Evolutionary conservation across 2,797 vertebrate genomes (phyloP).

Genomic region (Loriculus beryllinus): DNA sequence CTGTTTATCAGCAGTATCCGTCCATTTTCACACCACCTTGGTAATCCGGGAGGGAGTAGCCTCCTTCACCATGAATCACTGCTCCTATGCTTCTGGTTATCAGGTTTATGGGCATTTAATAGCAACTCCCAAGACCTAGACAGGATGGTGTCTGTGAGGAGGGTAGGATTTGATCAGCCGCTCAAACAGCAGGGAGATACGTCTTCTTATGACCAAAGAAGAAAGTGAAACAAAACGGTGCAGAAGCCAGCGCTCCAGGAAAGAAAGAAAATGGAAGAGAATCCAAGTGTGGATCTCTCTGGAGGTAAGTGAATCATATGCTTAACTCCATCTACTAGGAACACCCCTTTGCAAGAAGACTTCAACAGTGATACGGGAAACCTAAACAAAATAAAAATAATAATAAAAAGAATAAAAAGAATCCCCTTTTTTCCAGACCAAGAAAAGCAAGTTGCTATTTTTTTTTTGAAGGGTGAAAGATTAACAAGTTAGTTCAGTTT

Average conservation of each 20-base stretch:
- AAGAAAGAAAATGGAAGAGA: conserved; percentile 56
- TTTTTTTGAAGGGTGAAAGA: background rate
- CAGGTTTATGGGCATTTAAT: background rate
- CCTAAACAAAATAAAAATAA: background rate
- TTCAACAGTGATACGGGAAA: background rate
- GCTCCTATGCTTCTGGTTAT: background rate
- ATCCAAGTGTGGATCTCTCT: background rate
- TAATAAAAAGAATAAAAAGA: background rate
- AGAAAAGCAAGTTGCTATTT: background rate
- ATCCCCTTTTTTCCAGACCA: background rate
- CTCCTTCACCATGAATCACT: background rate
- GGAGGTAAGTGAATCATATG: conserved; percentile 45
- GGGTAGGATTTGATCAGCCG: background rate
- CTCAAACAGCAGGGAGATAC: background rate
- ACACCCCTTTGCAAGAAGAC: background rate
- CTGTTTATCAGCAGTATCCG: background rate
- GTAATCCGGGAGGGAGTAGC: background rate
- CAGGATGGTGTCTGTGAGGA: background rate
- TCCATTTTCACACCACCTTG: background rate
- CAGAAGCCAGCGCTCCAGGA: background rate
- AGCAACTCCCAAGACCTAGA: background rate
- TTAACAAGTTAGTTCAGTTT: background rate
- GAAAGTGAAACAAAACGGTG: conserved; percentile 18
- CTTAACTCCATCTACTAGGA: background rate
- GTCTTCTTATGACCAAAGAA: background rate